A percentile compares a stretch with the other conserved stretches of the same genome.
Evolutionary conservation across 2,797 vertebrate genomes (phyloP).

Genomic region (Chelon labrosus): DNA sequence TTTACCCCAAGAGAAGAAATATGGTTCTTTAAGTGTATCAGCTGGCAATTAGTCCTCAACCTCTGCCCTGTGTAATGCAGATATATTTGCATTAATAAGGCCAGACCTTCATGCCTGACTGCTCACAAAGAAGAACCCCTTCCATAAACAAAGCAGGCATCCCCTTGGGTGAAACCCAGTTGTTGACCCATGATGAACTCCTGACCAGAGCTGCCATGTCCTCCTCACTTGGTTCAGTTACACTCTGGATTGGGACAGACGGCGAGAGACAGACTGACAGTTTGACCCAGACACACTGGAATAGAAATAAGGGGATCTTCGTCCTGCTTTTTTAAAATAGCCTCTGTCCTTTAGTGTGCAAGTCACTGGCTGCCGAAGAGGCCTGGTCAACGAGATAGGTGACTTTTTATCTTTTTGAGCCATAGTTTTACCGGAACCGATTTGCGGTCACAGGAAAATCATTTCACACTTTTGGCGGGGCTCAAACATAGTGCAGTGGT

Average conservation of each 20-base stretch:
- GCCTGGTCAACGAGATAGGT: slow-evolving; percentile 56
- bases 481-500: slow-evolving; percentile 55
- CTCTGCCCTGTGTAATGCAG: slow-evolving; percentile 33
- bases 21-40: slow-evolving; percentile 29
- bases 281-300: slow-evolving; percentile 74
- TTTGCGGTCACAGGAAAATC: slow-evolving; percentile 59
- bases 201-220: slow-evolving; percentile 80
- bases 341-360: slow-evolving; percentile 30
- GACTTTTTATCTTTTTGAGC: slow-evolving; percentile 51
- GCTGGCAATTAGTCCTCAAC: slow-evolving; percentile 48
- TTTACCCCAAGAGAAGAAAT: neutral
- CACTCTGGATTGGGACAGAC: slow-evolving; percentile 65
- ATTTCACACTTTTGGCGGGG: slow-evolving; percentile 43
- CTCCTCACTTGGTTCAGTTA: slow-evolving; percentile 58
- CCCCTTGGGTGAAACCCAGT: slow-evolving; percentile 64
- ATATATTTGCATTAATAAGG: slow-evolving; percentile 70
- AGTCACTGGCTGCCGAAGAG: slow-evolving; percentile 35
- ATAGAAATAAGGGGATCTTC: slow-evolving; percentile 73
- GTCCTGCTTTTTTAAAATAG: slow-evolving; percentile 46
- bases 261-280: slow-evolving; percentile 65
- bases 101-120: slow-evolving; percentile 62
- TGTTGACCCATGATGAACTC: slow-evolving; percentile 78
- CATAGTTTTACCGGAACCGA: slow-evolving; percentile 48
- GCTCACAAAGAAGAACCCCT: slow-evolving; percentile 47
- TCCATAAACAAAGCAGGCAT: slow-evolving; percentile 67